These are phyloP conservation scores for Falco berigora DNA, from an alignment of 2,797 vertebrate genomes.

Conservation along the genomic window DNA sequence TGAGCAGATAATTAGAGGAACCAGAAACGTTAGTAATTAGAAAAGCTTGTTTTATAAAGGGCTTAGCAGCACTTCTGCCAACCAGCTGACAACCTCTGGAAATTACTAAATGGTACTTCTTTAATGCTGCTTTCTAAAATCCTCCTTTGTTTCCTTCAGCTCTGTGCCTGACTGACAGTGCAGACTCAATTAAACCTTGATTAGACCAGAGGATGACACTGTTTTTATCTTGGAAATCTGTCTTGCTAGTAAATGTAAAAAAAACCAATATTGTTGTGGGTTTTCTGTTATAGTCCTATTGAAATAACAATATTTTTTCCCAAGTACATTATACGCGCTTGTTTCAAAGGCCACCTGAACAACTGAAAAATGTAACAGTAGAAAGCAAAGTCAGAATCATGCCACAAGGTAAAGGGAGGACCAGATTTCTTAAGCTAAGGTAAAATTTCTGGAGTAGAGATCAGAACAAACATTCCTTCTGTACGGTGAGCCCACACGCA, in stretches of 20 bases:
- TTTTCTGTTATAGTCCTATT: background rate
- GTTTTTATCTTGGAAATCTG: background rate
- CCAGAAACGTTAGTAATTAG: background rate
- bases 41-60: constrained; percentile 5
- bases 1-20: constrained; percentile 22
- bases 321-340: background rate
- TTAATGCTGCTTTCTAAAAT: background rate
- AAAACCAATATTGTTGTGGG: rapidly evolving
- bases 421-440: background rate
- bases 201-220: background rate
- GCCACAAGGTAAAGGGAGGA: background rate
- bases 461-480: background rate
- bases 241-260: background rate
- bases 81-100: constrained; percentile 34
- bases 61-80: background rate
- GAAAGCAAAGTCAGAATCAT: background rate
- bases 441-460: background rate
- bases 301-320: background rate
- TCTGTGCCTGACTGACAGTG: background rate
- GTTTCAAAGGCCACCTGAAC: background rate
- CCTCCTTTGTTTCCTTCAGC: background rate
- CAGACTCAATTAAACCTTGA: constrained; percentile 26
- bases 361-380: background rate
- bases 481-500: background rate
- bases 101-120: background rate